phyloP scores from a whole-genome alignment of 2,888 invertebrate genomes.

The Yponomeuta malinellus region DNA sequence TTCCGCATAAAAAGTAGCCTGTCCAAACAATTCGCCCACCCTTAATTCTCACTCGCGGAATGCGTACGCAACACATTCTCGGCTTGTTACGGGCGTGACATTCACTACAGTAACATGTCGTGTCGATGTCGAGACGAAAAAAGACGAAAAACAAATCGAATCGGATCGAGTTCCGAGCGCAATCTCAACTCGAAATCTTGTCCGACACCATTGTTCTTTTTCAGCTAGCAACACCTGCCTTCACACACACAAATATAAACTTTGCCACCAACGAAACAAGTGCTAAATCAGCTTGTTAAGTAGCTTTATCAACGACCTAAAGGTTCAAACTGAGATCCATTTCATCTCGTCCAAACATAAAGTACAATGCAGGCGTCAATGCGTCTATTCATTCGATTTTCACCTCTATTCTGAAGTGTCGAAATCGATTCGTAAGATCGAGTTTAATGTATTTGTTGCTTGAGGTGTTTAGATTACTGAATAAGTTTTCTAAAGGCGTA shows the following conservation, averaged over 20 bases:
- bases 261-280: conserved; percentile 16
- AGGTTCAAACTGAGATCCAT: conserved; percentile 58
- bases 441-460: conserved; percentile 3
- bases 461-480: conserved; percentile 14
- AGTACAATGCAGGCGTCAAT: conserved; percentile 69
- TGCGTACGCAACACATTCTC: not conserved
- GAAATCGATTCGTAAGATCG: conserved; percentile 14
- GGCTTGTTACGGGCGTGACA: conserved; percentile 14
- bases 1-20: not conserved
- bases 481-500: not conserved
- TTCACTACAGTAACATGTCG: conserved; percentile 14
- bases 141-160: conserved; percentile 13
- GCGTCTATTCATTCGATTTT: conserved; percentile 67
- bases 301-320: conserved; percentile 37
- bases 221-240: conserved; percentile 19
- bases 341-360: conserved; percentile 68
- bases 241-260: conserved; percentile 24
- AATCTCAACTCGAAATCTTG: conserved; percentile 37
- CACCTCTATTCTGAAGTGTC: conserved; percentile 51
- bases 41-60: not conserved
- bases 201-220: conserved; percentile 50
- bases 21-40: not conserved
- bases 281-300: not conserved
- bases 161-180: conserved; percentile 16
- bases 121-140: conserved; percentile 11